Base-by-base conservation (phyloP, 23 tunicate species). In the Trididemnum miniatum region DNA sequence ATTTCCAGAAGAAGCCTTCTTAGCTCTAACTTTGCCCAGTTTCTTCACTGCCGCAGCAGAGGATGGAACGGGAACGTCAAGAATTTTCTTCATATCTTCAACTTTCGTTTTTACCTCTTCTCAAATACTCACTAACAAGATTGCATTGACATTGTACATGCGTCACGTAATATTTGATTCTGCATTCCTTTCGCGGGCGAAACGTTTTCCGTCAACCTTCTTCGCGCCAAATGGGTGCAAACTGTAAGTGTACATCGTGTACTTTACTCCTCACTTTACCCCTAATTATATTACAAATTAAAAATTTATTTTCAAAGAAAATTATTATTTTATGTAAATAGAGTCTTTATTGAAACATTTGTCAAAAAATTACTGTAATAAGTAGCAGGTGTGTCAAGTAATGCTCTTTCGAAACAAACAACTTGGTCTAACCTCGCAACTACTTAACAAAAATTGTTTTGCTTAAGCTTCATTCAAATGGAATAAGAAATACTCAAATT, bases 1-100 rank as follows among this genome's bases (percentile, higher is more conserved):
- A 22, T 7, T 51, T 29, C 78, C 0, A 5, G 84, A 40, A 27
- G 80, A 44, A 18, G 84, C 44, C 32, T 69, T 69, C 65, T 76
- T 49, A 5, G 65, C 29, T 81, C 66, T 85, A 66, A 69, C 24
- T 1, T 65, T 65, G 64, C 65, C 65, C 25, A 29, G 75, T 30
- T 9, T 82, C 81, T 85, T 85, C 83, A 74, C 49, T 23, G 52
- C 83, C 24, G 81, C 51, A 27, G 89, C 89, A 23, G 88, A 74
- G 50, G 89, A 85, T 18, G 89, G 89, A 49, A 65, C 69, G 1
- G 89, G 89, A 77, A 51, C 89, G 67, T 67, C 75, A 12, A 67
- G 38, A 67, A 67, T 67, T 67, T 67, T 67, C 38, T 67, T 67
- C 75, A 67, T 32, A 12, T 3, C n/a, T 22, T 44, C 15, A 44